These are phyloP conservation scores for Agrilus planipennis DNA, from an alignment of 1,140 invertebrate genomes.

Conservation along the genomic window DNA sequence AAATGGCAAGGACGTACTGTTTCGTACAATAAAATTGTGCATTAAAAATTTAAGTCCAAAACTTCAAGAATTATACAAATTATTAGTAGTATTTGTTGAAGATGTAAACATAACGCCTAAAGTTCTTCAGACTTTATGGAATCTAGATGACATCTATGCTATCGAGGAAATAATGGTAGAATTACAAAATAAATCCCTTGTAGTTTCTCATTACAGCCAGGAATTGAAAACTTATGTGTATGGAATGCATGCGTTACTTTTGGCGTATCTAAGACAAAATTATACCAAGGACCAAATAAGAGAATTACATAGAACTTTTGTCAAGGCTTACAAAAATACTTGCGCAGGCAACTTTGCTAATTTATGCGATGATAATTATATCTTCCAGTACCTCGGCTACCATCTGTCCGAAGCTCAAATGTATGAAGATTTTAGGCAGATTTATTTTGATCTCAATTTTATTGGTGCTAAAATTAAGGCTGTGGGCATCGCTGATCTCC, in stretches of 20 bases:
- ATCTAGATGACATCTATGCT: constrained; percentile 15
- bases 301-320: constrained; percentile 24
- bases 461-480: constrained; percentile 30
- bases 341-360: constrained; percentile 25
- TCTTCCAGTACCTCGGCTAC: constrained; percentile 32
- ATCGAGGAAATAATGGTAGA: constrained; percentile 30
- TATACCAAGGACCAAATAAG: constrained; percentile 11
- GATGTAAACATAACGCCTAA: constrained; percentile 30
- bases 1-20: too few relatives aligned
- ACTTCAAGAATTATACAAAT: constrained; percentile 19
- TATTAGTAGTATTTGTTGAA: constrained; percentile 31
- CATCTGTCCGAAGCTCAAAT: constrained; percentile 28
- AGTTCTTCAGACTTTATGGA: constrained; percentile 30
- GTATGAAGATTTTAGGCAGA: constrained; percentile 19
- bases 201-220: constrained; percentile 22
- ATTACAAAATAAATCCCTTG: constrained; percentile 31
- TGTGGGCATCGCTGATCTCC: constrained; percentile 27
- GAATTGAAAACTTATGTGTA: constrained; percentile 25
- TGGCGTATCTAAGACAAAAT: constrained; percentile 27
- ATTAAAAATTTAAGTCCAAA: constrained; percentile 20
- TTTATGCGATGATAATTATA: constrained; percentile 34
- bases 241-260: constrained; percentile 29
- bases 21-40: constrained; percentile 31
- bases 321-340: constrained; percentile 22
- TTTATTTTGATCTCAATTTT: constrained; percentile 32